Evolutionary conservation across 2,113 vertebrate species (phyloP).

Genomic region (Pseudorasbora parva): DNA sequence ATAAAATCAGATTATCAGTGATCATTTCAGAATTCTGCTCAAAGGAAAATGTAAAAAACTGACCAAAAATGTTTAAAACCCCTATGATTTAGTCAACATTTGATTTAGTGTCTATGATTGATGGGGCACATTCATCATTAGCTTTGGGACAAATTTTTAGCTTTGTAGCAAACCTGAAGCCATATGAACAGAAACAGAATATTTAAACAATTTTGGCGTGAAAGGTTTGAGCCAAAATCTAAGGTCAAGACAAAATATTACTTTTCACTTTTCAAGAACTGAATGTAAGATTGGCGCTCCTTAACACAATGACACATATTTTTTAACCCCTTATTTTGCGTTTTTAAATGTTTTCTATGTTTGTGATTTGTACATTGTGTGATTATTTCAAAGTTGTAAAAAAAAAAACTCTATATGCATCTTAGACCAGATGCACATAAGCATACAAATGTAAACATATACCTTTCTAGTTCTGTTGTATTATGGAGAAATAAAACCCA

Average conservation of each 20-base stretch:
- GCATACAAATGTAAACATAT: conserved; percentile 60
- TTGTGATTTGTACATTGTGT: conserved; percentile 71
- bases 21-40: conserved; percentile 25
- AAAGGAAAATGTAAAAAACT: background rate
- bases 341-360: conserved; percentile 54
- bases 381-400: conserved; percentile 67
- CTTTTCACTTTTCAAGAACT: conserved; percentile 44
- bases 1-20: background rate
- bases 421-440: conserved; percentile 69
- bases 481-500: conserved; percentile 59
- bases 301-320: conserved; percentile 50
- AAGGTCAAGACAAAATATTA: conserved; percentile 26
- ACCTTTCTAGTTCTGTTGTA: conserved; percentile 66
- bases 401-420: conserved; percentile 68
- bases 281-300: conserved; percentile 71
- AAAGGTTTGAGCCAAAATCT: conserved; percentile 19
- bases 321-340: conserved; percentile 35
- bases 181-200: conserved; percentile 60
- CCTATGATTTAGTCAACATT: background rate
- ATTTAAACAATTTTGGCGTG: background rate
- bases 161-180: conserved; percentile 54
- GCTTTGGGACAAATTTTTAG: conserved; percentile 22
- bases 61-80: background rate
- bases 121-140: background rate
- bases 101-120: background rate